Conservation (phyloP, 2,113 vertebrate species). For the Microcebus griseorufus region DNA sequence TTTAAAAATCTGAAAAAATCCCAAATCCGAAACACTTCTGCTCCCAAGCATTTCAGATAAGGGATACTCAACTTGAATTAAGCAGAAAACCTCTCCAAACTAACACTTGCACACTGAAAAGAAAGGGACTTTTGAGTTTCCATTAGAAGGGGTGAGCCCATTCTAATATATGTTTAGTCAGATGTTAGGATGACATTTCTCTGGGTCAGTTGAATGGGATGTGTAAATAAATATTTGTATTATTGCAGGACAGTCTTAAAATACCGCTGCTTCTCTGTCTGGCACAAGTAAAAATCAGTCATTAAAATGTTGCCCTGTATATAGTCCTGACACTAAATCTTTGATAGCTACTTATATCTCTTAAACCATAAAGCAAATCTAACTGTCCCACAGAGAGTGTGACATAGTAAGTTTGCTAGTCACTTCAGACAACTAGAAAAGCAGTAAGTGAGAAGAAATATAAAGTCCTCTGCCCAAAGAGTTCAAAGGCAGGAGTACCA, state of each 20-base stretch:
- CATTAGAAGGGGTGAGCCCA: neutral
- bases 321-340: neutral
- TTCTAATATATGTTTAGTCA: neutral
- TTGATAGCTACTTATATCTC: neutral
- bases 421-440: slow-evolving; percentile 15
- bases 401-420: neutral
- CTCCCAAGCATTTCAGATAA: no score
- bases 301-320: neutral
- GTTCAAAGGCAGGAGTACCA: neutral
- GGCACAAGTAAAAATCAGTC: neutral
- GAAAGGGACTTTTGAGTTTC: neutral
- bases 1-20: no score
- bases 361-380: neutral
- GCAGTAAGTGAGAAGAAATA: neutral
- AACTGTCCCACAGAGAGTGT: neutral
- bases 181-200: neutral
- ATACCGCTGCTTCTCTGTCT: neutral
- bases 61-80: neutral
- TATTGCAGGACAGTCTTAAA: neutral
- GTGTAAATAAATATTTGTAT: neutral
- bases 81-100: neutral
- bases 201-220: neutral
- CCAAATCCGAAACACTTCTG: no score
- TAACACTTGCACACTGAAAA: neutral
- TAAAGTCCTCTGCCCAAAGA: neutral